Evolutionary conservation across 2,113 vertebrate species (phyloP).

Genomic region (Aspiorhynchus laticeps): DNA sequence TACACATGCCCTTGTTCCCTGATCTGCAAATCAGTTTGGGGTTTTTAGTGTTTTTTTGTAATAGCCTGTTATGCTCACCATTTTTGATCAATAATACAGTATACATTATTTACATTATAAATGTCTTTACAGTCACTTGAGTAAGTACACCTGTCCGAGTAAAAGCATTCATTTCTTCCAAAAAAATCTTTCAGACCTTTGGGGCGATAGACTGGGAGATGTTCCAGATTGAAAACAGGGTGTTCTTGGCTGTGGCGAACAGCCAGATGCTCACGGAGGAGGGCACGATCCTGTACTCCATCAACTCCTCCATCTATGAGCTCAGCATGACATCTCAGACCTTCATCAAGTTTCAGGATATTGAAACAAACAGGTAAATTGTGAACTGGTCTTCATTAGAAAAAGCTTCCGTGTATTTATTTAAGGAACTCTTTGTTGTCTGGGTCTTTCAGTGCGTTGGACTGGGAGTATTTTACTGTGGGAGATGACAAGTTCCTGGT

Average conservation of each 20-base stretch:
- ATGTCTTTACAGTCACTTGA: not conserved
- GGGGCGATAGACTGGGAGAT: conserved; percentile 95
- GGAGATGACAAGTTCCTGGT: conserved; percentile 92
- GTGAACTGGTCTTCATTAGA: not conserved
- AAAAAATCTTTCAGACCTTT: conserved; percentile 76
- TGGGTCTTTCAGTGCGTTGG: conserved; percentile 81
- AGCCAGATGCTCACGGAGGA: conserved; percentile 83
- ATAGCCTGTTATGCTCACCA: too few relatives aligned
- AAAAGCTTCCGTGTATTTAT: too few relatives aligned
- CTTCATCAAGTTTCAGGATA: conserved; percentile 93
- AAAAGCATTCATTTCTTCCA: not conserved
- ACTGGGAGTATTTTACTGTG: conserved; percentile 96
- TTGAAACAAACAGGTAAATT: conserved; percentile 89
- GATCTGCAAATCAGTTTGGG: not conserved
- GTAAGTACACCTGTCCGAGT: not conserved
- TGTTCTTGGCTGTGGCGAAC: conserved; percentile 93
- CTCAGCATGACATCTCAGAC: conserved; percentile 85
- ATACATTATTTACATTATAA: not conserved
- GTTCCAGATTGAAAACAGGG: conserved; percentile 83
- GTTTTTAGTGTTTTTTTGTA: not conserved
- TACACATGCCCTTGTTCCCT: not conserved
- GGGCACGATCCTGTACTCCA: conserved; percentile 78
- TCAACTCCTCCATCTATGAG: conserved; percentile 96
- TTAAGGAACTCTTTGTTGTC: not conserved
- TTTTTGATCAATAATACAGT: not conserved